Conservation (phyloP, 2,113 vertebrate genomes). For the Rhizomys pruinosus region DNA sequence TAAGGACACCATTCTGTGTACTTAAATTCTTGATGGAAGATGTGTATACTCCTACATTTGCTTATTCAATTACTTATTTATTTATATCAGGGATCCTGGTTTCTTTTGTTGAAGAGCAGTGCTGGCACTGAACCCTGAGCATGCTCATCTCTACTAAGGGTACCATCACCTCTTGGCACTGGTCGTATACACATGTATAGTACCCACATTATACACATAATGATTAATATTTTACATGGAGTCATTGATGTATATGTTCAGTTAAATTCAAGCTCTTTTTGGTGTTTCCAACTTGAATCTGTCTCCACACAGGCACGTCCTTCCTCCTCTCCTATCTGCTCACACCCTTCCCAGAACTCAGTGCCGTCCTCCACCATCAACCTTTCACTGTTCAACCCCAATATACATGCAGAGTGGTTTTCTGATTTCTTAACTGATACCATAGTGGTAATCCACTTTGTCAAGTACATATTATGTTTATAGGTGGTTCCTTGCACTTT, state of each 20-base stretch:
- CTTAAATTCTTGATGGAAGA: not conserved
- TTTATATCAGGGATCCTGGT: not conserved
- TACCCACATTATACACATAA: not conserved
- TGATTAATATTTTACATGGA: not conserved
- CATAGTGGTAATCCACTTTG: not conserved
- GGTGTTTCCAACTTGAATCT: not conserved
- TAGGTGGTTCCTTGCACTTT: not conserved
- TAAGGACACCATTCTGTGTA: not conserved
- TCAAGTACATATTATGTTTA: not conserved
- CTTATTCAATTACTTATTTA: not conserved
- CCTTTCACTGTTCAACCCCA: not conserved
- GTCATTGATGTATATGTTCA: not conserved
- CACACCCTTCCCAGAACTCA: not conserved
- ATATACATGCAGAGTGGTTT: not conserved
- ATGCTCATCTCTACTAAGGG: not conserved
- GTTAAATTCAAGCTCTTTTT: not conserved
- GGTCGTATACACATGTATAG: not conserved
- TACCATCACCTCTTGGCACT: not conserved
- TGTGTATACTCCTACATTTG: not conserved
- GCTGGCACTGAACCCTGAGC: not conserved
- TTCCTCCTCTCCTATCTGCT: not conserved
- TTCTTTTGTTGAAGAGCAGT: not conserved
- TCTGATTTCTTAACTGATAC: not conserved
- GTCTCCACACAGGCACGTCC: not conserved
- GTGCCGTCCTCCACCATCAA: not conserved